phyloP scores from a whole-genome alignment of 2,797 vertebrate species.

The Diplodus puntazzo region DNA sequence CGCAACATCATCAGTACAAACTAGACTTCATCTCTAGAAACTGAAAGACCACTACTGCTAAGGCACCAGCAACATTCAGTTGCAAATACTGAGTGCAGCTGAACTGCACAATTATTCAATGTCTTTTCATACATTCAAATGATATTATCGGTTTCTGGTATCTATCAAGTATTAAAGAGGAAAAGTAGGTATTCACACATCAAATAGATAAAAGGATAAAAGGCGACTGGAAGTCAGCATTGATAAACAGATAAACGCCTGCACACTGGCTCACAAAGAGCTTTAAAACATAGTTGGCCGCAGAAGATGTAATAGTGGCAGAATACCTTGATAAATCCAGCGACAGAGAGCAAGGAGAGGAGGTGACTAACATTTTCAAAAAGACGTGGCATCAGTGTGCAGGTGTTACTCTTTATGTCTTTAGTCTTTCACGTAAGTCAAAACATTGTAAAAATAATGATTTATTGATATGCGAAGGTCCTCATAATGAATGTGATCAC shows the following conservation, averaged over 20 bases:
- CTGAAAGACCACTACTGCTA: slow-evolving; percentile 49
- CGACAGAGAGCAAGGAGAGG: not conserved
- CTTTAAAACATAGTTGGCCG: not conserved
- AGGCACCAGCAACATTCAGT: slow-evolving; percentile 72
- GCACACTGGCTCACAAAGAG: not conserved
- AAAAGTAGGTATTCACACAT: not conserved
- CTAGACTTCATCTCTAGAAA: slow-evolving; percentile 24
- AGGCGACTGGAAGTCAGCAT: not conserved
- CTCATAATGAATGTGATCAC: not conserved
- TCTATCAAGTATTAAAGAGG: slow-evolving; percentile 3
- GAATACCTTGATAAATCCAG: not conserved
- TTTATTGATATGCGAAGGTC: not conserved
- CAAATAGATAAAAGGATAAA: not conserved
- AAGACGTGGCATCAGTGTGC: not conserved
- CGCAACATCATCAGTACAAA: slow-evolving; percentile 38
- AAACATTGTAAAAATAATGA: not conserved
- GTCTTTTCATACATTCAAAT: not conserved
- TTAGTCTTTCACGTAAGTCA: not conserved
- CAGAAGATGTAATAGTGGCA: not conserved
- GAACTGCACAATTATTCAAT: slow-evolving; percentile 5
- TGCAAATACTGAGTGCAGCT: slow-evolving; percentile 14
- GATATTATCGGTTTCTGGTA: not conserved
- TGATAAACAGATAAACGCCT: not conserved
- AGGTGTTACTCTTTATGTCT: not conserved
- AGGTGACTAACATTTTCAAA: not conserved